Base-by-base conservation (phyloP, 2,113 vertebrate genomes). In the Notothenia rossii region DNA sequence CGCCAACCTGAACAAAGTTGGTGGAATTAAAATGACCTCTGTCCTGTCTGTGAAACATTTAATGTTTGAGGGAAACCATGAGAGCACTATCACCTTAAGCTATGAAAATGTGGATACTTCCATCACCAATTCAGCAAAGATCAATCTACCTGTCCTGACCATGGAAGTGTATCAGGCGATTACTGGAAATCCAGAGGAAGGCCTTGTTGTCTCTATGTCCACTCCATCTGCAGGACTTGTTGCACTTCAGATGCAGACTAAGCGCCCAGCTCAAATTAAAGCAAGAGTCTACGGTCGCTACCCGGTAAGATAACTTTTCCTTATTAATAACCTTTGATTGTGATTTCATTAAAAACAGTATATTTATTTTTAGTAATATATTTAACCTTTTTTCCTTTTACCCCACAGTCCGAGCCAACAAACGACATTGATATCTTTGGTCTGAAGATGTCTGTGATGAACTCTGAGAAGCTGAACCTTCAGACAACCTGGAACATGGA, bases 401-500 rank as follows among this genome's bases (percentile, higher is more conserved):
- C 18, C 56, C 70, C 22, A 64, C 93, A 97, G 97, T 94, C 94
- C 76, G 93, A 96, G 85, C 93, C 95, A 86, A 93, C 94, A 82
- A 94, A 92, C 43, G 95, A 96, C 65, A 84, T 96, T 56, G 94
- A 95, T 50, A 92, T 99, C 79, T 11, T 97, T 20, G 94, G 87
- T 92, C 75, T 92, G 72, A 95, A 96, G 58, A 81, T 96, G 90
- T 95, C 90, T 46, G 58, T 94, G 72, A 86, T 83, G 55, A 89
- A 95, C 51, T 72, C 89, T 45, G 80, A 95, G 46, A 76, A 50
- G 64, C 87, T 96, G 75, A 93, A 94, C 79, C n/a, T 97, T 64
- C 94, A 96, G 86, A 88, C 95, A 61, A 94, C 93, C 75, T 98
- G 96, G 97, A 95, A 96, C 45, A 94, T 95, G 62, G 94, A 95